phyloP scores from a whole-genome alignment of 2,113 vertebrate genomes.

The Oreamnos americanus region DNA sequence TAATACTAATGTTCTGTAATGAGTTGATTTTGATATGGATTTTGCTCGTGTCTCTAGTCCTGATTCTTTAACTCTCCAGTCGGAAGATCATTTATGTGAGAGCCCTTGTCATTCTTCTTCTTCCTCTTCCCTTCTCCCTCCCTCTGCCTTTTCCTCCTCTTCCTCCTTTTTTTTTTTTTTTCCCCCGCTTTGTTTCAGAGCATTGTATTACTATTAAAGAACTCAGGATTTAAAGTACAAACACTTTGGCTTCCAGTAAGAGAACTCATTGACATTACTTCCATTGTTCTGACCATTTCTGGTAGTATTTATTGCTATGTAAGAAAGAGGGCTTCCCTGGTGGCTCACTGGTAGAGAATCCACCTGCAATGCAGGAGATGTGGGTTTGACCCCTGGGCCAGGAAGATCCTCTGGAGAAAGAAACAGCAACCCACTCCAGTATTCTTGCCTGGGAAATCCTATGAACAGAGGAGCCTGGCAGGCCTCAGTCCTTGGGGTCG shows the following conservation, averaged over 20 bases:
- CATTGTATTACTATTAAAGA: neutral
- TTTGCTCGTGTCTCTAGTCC: neutral
- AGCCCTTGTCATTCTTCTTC: neutral
- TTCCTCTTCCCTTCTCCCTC: neutral
- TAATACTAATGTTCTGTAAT: neutral
- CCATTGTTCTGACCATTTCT: neutral
- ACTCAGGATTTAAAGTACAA: neutral
- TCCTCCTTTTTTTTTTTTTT: neutral
- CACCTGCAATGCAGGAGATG: neutral
- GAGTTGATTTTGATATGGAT: neutral
- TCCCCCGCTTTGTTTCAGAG: neutral
- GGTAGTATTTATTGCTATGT: neutral
- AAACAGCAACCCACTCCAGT: neutral
- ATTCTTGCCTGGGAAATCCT: neutral
- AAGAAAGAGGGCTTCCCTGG: neutral
- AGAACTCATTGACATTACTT: neutral
- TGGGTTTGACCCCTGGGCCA: neutral
- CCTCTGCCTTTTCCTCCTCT: neutral
- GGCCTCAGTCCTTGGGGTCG: neutral
- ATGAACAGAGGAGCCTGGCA: neutral
- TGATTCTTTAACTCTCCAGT: neutral
- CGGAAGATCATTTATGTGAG: neutral
- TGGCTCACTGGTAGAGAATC: neutral
- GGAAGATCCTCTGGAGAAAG: neutral
- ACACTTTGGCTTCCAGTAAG: neutral